Conservation (phyloP, 2,888 invertebrate genomes). For the Leucophenga montana region DNA sequence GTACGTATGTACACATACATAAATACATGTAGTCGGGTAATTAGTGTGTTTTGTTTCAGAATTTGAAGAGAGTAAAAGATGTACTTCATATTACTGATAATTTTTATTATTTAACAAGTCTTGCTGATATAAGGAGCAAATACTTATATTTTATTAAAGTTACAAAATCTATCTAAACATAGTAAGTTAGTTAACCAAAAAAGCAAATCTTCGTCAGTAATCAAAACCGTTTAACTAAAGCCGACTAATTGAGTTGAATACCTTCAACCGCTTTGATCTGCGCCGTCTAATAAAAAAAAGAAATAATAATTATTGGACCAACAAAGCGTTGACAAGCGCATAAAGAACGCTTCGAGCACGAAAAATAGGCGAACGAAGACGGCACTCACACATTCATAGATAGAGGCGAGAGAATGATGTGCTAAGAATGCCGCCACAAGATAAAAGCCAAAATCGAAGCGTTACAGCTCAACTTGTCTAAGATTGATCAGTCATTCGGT, state of each 20-base stretch:
- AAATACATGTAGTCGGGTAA: too few relatives aligned
- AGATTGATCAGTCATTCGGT: too few relatives aligned
- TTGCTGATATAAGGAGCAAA: too few relatives aligned
- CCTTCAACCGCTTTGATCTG: slow-evolving; percentile 57
- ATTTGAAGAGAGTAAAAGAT: too few relatives aligned
- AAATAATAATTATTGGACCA: slow-evolving; percentile 64
- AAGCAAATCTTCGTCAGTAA: slow-evolving; percentile 43
- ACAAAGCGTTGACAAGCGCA: slow-evolving; percentile 67
- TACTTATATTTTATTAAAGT: too few relatives aligned
- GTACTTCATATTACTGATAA: too few relatives aligned
- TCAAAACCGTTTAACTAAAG: slow-evolving; percentile 67
- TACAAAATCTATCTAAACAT: neutral
- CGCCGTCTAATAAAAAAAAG: slow-evolving; percentile 57
- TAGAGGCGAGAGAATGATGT: slow-evolving; percentile 28
- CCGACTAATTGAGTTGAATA: slow-evolving; percentile 66
- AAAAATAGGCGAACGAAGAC: slow-evolving; percentile 42
- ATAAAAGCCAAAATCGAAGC: slow-evolving; percentile 11
- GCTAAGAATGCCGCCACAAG: slow-evolving; percentile 11
- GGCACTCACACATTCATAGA: slow-evolving; percentile 32
- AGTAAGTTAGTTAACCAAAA: neutral
- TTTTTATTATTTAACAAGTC: too few relatives aligned
- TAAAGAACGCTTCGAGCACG: slow-evolving; percentile 57
- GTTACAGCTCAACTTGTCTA: too few relatives aligned
- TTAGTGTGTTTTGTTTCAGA: too few relatives aligned
- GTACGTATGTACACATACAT: too few relatives aligned